These are phyloP conservation scores for Paramuricea clavata DNA, from an alignment of 92 coral and sea anemone species.

Conservation along the genomic window DNA sequence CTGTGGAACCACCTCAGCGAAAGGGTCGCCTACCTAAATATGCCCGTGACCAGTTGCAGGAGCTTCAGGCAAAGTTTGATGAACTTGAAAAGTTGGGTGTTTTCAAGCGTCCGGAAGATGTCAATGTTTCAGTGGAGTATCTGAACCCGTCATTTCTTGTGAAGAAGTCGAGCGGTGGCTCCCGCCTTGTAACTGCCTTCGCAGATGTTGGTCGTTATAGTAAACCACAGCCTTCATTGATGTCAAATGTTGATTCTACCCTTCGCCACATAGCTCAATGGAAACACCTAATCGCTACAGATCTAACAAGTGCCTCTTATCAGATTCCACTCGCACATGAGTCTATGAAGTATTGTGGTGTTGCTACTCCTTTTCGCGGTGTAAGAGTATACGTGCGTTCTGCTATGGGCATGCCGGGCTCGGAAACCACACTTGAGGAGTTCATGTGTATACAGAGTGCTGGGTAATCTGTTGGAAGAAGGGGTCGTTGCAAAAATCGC, in stretches of 20 bases:
- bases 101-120: constrained; percentile 58
- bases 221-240: constrained; percentile 64
- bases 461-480: constrained; percentile 36
- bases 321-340: background rate
- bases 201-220: constrained; percentile 66
- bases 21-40: constrained; percentile 76
- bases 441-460: constrained; percentile 52
- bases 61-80: constrained; percentile 62
- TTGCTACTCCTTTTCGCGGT: constrained; percentile 55
- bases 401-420: constrained; percentile 58
- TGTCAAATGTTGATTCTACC: constrained; percentile 71
- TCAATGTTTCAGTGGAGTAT: too few relatives aligned
- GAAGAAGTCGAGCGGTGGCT: constrained; percentile 56
- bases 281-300: constrained; percentile 56
- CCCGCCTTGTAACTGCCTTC: constrained; percentile 62
- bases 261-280: constrained; percentile 69
- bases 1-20: constrained; percentile 78
- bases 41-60: constrained; percentile 55
- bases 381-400: constrained; percentile 44
- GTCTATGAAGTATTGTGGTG: constrained; percentile 48
- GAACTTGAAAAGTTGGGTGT: constrained; percentile 52
- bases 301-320: constrained; percentile 46
- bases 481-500: constrained; percentile 18
- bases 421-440: constrained; percentile 58
- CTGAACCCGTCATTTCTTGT: constrained; percentile 63